Evolutionary conservation across 2,113 vertebrate genomes (phyloP).

Genomic region (Chauna torquata): DNA sequence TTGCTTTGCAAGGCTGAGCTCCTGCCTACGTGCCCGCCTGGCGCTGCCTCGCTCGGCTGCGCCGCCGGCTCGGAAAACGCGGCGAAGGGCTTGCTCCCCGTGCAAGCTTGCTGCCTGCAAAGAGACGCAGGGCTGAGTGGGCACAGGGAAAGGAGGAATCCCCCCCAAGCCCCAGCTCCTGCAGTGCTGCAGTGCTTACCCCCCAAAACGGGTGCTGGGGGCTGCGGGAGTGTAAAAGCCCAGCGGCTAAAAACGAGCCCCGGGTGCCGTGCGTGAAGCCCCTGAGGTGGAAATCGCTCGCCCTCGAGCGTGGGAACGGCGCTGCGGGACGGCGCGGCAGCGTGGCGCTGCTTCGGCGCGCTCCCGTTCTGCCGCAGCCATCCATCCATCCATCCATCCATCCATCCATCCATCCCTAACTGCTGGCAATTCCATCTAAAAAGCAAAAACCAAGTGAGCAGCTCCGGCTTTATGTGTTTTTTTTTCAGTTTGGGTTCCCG

Average conservation of each 20-base stretch:
- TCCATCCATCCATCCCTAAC: background rate
- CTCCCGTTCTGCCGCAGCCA: background rate
- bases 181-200: background rate
- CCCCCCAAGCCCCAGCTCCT: background rate
- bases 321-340: background rate
- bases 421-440: background rate
- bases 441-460: background rate
- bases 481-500: background rate
- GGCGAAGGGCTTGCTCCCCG: no score
- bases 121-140: no score
- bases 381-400: no score
- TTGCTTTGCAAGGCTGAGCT: background rate
- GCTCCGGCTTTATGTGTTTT: background rate
- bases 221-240: accelerated
- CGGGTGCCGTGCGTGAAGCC: background rate
- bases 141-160: no score
- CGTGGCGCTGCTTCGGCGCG: background rate
- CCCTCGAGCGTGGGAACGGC: accelerated
- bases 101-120: no score
- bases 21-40: background rate
- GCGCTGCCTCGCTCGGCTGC: background rate
- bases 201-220: background rate
- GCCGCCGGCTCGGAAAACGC: background rate
- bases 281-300: background rate
- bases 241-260: background rate